Base-by-base conservation (phyloP, 1,140 invertebrate species). In the Drosophila nannoptera region DNA sequence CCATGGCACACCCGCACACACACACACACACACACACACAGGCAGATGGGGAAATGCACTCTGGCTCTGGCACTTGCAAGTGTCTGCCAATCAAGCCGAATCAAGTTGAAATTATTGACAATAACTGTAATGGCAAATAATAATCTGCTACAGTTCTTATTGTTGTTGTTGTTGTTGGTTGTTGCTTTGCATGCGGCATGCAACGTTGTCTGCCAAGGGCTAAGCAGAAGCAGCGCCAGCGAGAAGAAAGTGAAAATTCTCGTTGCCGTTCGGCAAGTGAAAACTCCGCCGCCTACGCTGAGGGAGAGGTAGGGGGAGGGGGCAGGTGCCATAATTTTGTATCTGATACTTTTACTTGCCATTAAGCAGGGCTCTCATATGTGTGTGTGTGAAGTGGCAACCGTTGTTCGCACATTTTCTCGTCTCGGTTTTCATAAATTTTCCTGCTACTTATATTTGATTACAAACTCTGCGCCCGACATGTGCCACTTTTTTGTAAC, bases 101-200 rank as follows among this genome's bases (percentile, higher is more conserved):
- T 84, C 77, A 64, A 75, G 78, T 77, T 77, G 78, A 86, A 84
- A 84, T 86, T 78, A 84, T 84, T 81, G 81, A 84, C 80, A 84
- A 84, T 73, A 73, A 86, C 75, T 80, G 74, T 72, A 84, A 84
- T 84, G 49, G 54, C 63, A 60, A 74, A 84, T 83, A 81, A 78
- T 48, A 68, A 69, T 74, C 59, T 69, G 75, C 50, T 68, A 48
- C 36, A 52, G 68, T 14, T 69, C 46, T 22, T 45, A 38, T 29
- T 45, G 14, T 2, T 48, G 53, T 36, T 49, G 31, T 29, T 32
- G 5, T 36, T 45, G 12, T 3, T 35, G 45, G 45, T 40, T 49
- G n/a, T 35, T 32, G 42, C 69, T 72, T 73, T 80, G 77, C 77
- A 81, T 81, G 76, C 48, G 62, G 73, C 77, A 80, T 78, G 76